These are phyloP conservation scores for Bombus balteatus DNA, from an alignment of 1,140 invertebrate genomes.

Conservation along the genomic window DNA sequence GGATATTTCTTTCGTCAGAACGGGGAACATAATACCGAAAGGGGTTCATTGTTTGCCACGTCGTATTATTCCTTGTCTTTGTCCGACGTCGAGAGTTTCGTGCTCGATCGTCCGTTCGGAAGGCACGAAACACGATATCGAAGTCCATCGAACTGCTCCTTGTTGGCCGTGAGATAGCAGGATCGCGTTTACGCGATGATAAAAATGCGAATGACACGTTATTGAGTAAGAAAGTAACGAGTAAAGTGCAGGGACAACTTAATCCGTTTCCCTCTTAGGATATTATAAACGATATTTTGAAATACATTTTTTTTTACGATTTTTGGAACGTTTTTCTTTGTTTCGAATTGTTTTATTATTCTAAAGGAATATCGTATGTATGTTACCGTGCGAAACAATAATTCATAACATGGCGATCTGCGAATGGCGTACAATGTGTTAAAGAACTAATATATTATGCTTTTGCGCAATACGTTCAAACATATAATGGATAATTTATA, in stretches of 20 bases:
- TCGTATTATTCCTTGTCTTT: constrained; percentile 44
- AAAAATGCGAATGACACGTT: not conserved
- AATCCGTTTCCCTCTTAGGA: not conserved
- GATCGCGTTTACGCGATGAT: not conserved
- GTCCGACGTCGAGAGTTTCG: constrained; percentile 23
- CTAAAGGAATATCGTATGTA: not conserved
- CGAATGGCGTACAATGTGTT: not conserved
- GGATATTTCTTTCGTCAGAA: constrained; percentile 23
- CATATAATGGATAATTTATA: not conserved
- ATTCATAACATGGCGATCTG: not conserved
- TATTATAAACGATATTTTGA: not conserved
- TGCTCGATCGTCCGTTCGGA: constrained; percentile 16
- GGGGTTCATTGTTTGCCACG: constrained; percentile 32
- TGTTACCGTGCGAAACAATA: not conserved
- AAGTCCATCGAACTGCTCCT: constrained; percentile 9
- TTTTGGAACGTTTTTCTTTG: not conserved
- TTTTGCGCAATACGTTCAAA: not conserved
- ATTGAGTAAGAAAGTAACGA: not conserved
- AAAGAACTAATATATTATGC: constrained; percentile 5
- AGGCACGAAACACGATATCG: constrained; percentile 35
- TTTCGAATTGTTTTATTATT: not conserved
- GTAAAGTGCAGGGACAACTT: not conserved
- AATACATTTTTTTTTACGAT: not conserved
- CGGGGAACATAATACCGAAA: constrained; percentile 17
- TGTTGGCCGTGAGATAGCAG: not conserved